Base-by-base conservation (phyloP, 1,140 invertebrate species). In the Danaus melanippus region DNA sequence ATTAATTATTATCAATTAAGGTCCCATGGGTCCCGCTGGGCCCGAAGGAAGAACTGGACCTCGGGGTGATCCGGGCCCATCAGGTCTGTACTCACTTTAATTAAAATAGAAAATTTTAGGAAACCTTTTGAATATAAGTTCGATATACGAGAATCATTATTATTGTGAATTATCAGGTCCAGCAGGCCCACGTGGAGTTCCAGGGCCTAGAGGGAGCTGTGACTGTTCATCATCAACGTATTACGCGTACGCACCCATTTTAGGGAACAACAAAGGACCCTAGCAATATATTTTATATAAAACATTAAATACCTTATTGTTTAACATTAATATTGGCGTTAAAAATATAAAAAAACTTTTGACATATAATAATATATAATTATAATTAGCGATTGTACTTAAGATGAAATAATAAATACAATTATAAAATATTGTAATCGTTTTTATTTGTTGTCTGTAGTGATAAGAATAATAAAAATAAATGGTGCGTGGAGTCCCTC, bases 31-130 rank as follows among this genome's bases (percentile, higher is more conserved):
- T 39, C 89, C 89, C 50, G 86, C 90, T 39, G 92, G 92, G 8
- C 64, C 89, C 42, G 91, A 91, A 50, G 71, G 92, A 8, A 86
- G 89, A 67, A 79, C 84, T 49, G 92, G 92, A 10, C 89, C 90
- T 48, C 84, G 90, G 71, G 92, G 92, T 15, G 90, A 92, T 74
- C 71, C 90, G 10, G 92, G 92, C 50, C 80, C 88, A 79, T 88
- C 91, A 84, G 91, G 91, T 91, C 55, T 50, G 46, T 50, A 41
- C n/a, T 15, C 1, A 15, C 15, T 15, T 49, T 12, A 42, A 11
- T 50, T 10, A 43, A 49, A 1, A 32, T 53, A 50, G 21, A 32
- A 32, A 15, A 4, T 49, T 32, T 10, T 10, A 32, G 5, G 9
- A 48, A 17, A 7, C 9, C 12, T 21, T 32, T 49, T 49, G 11